Base-by-base conservation (phyloP, 2,113 vertebrate species). In the Steatornis caripensis region DNA sequence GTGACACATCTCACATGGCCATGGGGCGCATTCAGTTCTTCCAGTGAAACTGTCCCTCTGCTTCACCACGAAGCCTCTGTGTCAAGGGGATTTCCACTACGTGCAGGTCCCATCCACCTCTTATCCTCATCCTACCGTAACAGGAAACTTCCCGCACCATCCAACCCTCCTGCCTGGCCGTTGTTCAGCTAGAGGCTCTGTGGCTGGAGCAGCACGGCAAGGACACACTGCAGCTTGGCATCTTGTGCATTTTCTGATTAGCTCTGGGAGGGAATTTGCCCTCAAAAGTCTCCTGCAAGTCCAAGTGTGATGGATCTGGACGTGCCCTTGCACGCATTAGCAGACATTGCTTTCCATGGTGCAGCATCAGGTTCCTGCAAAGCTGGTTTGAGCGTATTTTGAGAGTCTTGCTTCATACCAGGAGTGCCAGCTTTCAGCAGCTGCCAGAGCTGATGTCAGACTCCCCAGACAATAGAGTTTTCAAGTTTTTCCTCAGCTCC, bases 371-470 rank as follows among this genome's bases (percentile, higher is more conserved):
- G 23, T 70, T 93, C 82, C 68, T 91, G 94, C 89, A 81, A 23
- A 93, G 95, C 95, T 95, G 66, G 94, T 97, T 95, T 88, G 51
- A 85, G 54, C 5, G 0, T 61, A 26, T 57, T 82, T 1, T 1
- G 0, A 20, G 57, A 92, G 45, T 65, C 77, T 91, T 93, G 82
- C 84, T 66, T 89, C 91, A 95, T 76, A 66, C 23, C 32, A 95
- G 79, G 68, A 92, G 43, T 27, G 60, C 43, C 39, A 89, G 22
- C 34, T 46, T 80, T 37, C 71, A 90, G 66, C 46, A 87, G 62
- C 93, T 91, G 70, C 62, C 84, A 88, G 82, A 53, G 49, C 36
- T 92, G 64, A 91, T 80, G 49, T 84, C 91, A 94, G 54, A n/a
- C 61, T 78, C 39, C n/a, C 61, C 36, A 61, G 24, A 66, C 51